Percentiles rank a stretch among this genome's conserved stretches.
Evolutionary conservation across 2,888 invertebrate genomes (phyloP).

Genomic region (Troilus luridus): DNA sequence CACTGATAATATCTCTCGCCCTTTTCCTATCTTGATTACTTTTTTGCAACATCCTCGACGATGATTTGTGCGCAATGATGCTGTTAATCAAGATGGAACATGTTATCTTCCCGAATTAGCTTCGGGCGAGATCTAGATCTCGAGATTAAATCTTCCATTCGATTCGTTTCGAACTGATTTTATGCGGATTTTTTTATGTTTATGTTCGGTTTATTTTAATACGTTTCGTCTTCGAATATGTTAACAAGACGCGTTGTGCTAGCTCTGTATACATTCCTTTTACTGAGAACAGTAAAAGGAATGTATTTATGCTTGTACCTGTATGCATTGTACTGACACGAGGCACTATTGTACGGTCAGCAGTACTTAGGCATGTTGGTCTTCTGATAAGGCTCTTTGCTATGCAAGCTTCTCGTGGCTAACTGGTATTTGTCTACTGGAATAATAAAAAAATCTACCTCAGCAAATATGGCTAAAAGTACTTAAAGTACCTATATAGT

Average conservation of each 20-base stretch:
- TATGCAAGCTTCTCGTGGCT: neutral
- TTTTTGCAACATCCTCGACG: constrained; percentile 5
- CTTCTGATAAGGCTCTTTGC: neutral
- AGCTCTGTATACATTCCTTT: too few relatives aligned
- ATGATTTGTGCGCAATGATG: neutral
- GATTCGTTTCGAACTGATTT: neutral
- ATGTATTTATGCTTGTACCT: neutral
- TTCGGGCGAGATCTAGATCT: neutral
- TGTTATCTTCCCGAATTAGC: neutral
- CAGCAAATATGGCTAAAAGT: too few relatives aligned
- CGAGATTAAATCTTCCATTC: neutral
- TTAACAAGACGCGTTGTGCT: neutral
- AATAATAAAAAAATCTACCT: too few relatives aligned
- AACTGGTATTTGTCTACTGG: neutral
- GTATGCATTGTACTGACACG: neutral
- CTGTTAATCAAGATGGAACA: neutral
- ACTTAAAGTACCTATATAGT: too few relatives aligned
- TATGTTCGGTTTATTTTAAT: neutral
- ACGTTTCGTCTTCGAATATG: neutral
- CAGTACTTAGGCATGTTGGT: neutral
- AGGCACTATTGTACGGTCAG: neutral
- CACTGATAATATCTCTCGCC: constrained; percentile 2
- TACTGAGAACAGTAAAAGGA: neutral
- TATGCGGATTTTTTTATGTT: neutral
- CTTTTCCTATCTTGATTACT: neutral